Conservation (phyloP, 1,140 invertebrate species). For the Drosophila fuyamai region DNA sequence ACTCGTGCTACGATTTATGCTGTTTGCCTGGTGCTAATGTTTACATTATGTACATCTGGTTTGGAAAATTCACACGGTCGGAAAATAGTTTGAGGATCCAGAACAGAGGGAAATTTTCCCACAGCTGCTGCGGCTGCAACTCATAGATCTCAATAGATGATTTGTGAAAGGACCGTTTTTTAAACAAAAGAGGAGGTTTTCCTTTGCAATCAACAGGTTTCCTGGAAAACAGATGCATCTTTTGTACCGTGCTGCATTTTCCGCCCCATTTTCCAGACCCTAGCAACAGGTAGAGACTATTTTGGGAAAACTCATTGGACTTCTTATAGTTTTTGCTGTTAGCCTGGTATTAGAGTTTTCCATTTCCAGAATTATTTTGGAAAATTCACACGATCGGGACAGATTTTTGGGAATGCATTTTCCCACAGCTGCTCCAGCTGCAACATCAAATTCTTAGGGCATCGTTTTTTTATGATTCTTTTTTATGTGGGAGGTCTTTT, state of each 20-base stretch:
- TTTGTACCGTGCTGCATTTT: conserved; percentile 21
- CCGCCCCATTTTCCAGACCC: conserved; percentile 12
- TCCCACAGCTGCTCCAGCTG: conserved; percentile 50
- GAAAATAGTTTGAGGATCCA: conserved; percentile 3
- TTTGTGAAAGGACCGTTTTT: conserved; percentile 23
- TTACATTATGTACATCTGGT: conserved; percentile 12
- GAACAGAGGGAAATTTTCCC: conserved; percentile 38
- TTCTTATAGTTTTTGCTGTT: conserved; percentile 14
- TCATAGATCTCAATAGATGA: neutral
- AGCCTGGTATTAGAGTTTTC: conserved; percentile 32
- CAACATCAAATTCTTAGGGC: conserved; percentile 2
- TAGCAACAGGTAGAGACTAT: conserved; percentile 36
- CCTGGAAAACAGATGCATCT: conserved; percentile 20
- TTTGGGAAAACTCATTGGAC: neutral
- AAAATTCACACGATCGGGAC: conserved; percentile 40
- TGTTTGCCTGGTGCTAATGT: conserved; percentile 19
- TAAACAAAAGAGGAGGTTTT: conserved; percentile 19
- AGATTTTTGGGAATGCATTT: conserved; percentile 2
- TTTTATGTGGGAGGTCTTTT: conserved; percentile 7
- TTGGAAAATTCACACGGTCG: conserved; percentile 35
- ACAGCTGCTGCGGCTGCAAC: conserved; percentile 45
- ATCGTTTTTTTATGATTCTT: conserved; percentile 8
- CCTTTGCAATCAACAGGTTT: conserved; percentile 29
- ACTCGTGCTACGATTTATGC: conserved; percentile 3
- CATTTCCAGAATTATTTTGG: conserved; percentile 1